Percentiles rank a stretch among this genome's conserved stretches.
Conservation (phyloP, 2,888 invertebrate genomes). For the Leptothorax acervorum region DNA sequence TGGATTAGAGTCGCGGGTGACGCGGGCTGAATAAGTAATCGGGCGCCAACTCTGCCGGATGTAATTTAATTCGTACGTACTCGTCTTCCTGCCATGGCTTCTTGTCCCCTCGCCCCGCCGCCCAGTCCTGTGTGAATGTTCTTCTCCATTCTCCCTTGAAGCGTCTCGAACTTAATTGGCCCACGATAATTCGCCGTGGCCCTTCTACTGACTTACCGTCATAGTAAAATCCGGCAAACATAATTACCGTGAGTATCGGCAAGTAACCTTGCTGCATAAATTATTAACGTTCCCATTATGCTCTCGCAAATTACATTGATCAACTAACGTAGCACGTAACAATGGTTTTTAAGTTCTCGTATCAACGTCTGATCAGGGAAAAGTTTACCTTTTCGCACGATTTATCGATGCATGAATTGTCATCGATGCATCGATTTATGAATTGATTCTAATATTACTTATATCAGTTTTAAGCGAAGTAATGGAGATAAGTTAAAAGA, state of each 20-base stretch:
- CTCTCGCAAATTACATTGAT: constrained; percentile 27
- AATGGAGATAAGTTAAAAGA: not conserved
- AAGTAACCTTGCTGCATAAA: constrained; percentile 49
- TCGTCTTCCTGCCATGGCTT: constrained; percentile 53
- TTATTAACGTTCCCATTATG: constrained; percentile 37
- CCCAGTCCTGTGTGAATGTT: constrained; percentile 51
- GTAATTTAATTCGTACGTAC: constrained; percentile 73
- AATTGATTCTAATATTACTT: too few relatives aligned
- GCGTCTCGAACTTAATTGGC: constrained; percentile 73
- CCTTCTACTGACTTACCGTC: constrained; percentile 38
- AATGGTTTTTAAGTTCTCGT: not conserved
- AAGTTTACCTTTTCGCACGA: not conserved
- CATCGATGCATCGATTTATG: too few relatives aligned
- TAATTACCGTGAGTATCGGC: constrained; percentile 39
- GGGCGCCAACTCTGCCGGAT: constrained; percentile 63
- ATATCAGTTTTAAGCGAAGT: not conserved
- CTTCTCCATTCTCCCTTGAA: constrained; percentile 62
- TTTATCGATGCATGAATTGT: too few relatives aligned
- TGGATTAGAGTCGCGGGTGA: constrained; percentile 77
- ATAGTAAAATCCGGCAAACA: constrained; percentile 52
- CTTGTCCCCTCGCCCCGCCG: not conserved
- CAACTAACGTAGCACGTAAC: constrained; percentile 19
- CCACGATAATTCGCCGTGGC: constrained; percentile 56
- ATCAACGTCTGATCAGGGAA: not conserved
- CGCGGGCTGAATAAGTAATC: constrained; percentile 74